Evolutionary conservation across 2,797 vertebrate species (phyloP).

Genomic region (Tiaroga cobitis): DNA sequence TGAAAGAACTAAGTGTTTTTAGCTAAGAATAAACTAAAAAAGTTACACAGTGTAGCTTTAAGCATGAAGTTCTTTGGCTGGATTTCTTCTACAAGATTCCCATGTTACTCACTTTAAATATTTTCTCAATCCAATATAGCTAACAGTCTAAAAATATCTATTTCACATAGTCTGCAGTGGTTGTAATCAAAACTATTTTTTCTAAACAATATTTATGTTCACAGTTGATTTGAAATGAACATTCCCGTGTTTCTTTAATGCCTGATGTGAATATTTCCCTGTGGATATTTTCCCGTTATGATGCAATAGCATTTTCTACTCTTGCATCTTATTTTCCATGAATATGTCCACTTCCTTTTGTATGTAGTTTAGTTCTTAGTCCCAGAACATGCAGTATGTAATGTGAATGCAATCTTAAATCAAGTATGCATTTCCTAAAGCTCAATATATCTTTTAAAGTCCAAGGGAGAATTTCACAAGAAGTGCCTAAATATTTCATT

Average conservation of each 20-base stretch:
- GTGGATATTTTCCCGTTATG: constrained; percentile 12
- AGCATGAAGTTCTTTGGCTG: constrained; percentile 4
- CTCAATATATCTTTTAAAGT: constrained; percentile 62
- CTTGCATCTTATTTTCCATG: constrained; percentile 9
- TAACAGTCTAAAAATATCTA: background rate
- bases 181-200: background rate
- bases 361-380: background rate
- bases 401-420: constrained; percentile 42
- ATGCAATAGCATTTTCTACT: constrained; percentile 20
- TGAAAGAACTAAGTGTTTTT: no score
- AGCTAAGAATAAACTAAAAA: no score
- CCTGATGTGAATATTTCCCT: background rate
- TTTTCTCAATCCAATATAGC: constrained; percentile 27
- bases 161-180: background rate
- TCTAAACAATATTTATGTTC: background rate
- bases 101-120: constrained; percentile 23
- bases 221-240: background rate
- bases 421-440: constrained; percentile 61
- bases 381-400: constrained; percentile 34
- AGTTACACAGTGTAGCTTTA: no score
- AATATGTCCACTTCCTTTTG: constrained; percentile 17
- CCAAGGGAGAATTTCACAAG: constrained; percentile 69
- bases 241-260: background rate
- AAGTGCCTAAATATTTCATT: constrained; percentile 77
- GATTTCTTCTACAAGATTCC: constrained; percentile 7